Conservation (phyloP, 1,140 invertebrate species). For the Ctenoplectra terminalis region DNA sequence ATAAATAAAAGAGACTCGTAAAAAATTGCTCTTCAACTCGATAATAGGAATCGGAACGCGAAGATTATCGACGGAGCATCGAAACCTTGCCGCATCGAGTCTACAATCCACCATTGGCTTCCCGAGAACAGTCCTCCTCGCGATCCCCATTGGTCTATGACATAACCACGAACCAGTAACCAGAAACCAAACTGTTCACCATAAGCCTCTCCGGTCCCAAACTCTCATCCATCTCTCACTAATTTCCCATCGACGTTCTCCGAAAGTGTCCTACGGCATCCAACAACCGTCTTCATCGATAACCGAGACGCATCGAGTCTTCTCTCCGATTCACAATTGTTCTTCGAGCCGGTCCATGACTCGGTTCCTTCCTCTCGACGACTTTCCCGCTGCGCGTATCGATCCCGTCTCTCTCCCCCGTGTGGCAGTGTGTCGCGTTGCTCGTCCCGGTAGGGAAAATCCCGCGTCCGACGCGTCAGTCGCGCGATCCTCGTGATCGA, state of each 20-base stretch:
- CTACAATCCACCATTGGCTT: neutral
- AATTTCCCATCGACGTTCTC: neutral
- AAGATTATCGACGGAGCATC: neutral
- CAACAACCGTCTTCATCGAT: neutral
- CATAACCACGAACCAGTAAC: neutral
- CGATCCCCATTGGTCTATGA: neutral
- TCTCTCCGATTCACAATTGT: no score
- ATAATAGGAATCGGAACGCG: neutral
- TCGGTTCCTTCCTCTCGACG: neutral
- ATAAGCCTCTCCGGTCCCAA: neutral
- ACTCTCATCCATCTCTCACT: neutral
- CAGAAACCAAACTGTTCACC: neutral
- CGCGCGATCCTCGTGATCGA: constrained; percentile 53
- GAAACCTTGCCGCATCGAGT: neutral
- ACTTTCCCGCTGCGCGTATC: constrained; percentile 6
- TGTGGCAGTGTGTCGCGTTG: constrained; percentile 15
- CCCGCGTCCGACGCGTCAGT: constrained; percentile 6
- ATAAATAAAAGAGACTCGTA: neutral
- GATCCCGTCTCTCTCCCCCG: neutral
- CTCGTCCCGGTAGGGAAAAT: constrained; percentile 18
- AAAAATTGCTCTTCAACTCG: neutral
- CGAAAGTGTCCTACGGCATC: no score
- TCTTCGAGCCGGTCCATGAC: neutral
- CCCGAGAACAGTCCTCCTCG: no score
- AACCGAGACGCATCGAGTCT: neutral